Evolutionary conservation across 2,797 vertebrate species (phyloP).

Genomic region (Paramormyrops hopkinsi): DNA sequence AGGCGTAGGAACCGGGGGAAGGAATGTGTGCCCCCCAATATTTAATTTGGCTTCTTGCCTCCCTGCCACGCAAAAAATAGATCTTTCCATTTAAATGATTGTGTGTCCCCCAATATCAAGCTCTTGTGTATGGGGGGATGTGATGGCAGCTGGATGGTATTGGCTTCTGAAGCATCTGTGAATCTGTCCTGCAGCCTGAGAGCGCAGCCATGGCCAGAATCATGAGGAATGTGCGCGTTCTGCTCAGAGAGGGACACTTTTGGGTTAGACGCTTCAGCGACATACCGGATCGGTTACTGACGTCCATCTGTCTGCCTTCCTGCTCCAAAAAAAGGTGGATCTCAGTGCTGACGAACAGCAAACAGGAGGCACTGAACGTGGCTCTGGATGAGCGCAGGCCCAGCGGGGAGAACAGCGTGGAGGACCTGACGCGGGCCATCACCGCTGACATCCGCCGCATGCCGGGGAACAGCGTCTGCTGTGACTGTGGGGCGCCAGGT

Average conservation of each 20-base stretch:
- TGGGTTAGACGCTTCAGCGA: background rate
- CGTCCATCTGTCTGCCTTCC: background rate
- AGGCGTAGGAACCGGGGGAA: background rate
- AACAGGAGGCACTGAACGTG: conserved; percentile 70
- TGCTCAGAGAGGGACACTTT: background rate
- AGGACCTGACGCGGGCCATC: conserved; percentile 68
- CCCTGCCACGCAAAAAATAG: background rate
- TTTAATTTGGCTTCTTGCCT: background rate
- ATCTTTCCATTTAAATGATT: background rate
- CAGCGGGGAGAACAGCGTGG: conserved; percentile 57
- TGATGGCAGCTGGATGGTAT: background rate
- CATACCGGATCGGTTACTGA: background rate
- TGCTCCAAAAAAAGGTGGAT: conserved; percentile 44
- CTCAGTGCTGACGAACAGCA: conserved; percentile 70
- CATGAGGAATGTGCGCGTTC: background rate
- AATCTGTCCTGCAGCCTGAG: background rate
- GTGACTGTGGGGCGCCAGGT: conserved; percentile 73
- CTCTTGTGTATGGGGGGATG: background rate
- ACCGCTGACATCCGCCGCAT: conserved; percentile 66
- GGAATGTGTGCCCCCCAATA: background rate
- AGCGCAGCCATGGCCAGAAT: background rate
- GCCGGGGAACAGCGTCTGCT: conserved; percentile 72
- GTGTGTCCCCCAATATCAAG: background rate
- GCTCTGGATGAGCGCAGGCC: conserved; percentile 58
- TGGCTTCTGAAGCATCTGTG: background rate